Conservation (phyloP, 53 echinoderm and acorn worm genomes). For the Pentamera pediparva region DNA sequence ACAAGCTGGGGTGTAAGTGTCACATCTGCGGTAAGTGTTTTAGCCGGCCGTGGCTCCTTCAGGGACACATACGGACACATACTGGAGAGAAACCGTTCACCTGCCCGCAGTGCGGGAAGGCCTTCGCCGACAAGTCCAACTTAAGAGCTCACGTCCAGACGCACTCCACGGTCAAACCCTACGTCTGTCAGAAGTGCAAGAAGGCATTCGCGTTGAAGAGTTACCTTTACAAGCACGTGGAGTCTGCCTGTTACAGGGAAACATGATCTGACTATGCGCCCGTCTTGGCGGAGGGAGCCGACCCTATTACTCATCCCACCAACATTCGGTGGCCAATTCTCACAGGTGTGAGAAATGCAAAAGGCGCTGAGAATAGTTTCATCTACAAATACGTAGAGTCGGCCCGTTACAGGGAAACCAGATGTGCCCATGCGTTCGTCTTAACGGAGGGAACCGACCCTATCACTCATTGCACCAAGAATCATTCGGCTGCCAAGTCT, state of each 20-base stretch:
- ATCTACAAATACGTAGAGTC: slow-evolving; percentile 98
- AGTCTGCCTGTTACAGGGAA: slow-evolving; percentile 81
- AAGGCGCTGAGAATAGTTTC: slow-evolving; percentile 92
- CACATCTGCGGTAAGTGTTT: slow-evolving; percentile 97
- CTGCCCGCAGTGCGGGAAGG: slow-evolving; percentile 89
- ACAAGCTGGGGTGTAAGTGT: slow-evolving; percentile 97
- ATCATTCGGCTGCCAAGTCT: too few relatives aligned
- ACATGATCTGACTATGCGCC: neutral
- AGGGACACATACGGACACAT: slow-evolving; percentile 98
- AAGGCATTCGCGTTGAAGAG: slow-evolving; percentile 96
- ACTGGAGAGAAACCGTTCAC: slow-evolving; percentile 95
- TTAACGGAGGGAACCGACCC: too few relatives aligned
- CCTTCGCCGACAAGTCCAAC: slow-evolving; percentile 99
- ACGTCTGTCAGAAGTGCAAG: slow-evolving; percentile 85
- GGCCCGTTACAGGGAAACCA: too few relatives aligned
- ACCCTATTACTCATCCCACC: too few relatives aligned
- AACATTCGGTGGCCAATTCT: slow-evolving; percentile 89
- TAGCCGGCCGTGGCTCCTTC: slow-evolving; percentile 93
- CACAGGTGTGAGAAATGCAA: slow-evolving; percentile 87
- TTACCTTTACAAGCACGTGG: slow-evolving; percentile 98
- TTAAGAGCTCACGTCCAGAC: slow-evolving; percentile 96
- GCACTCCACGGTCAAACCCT: slow-evolving; percentile 93
- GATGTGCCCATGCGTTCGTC: too few relatives aligned
- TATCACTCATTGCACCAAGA: too few relatives aligned
- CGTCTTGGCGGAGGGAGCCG: neutral